phyloP scores from a whole-genome alignment of 2,797 vertebrate genomes.

The Acipenser transmontanus region DNA sequence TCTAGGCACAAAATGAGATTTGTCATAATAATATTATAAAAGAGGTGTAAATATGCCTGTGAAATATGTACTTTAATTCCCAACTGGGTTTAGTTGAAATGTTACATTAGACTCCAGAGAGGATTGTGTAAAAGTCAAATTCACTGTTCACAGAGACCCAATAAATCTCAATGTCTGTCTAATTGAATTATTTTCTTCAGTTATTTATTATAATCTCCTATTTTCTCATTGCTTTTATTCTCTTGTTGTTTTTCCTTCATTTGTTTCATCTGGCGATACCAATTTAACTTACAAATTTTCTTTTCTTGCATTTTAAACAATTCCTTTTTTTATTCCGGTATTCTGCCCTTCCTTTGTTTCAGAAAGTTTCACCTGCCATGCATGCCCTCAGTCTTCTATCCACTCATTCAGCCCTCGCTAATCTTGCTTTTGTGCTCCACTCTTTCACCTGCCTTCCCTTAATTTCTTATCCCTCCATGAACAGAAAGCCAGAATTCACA shows the following conservation, averaged over 20 bases:
- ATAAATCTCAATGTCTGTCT: conserved; percentile 1
- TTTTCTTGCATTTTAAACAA: not conserved
- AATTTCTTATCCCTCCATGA: too few species aligned
- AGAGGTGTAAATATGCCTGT: too few species aligned
- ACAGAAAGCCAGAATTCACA: too few species aligned
- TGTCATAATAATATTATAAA: too few species aligned
- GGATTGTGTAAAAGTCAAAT: too few species aligned
- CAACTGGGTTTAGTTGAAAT: too few species aligned
- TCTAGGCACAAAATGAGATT: too few species aligned
- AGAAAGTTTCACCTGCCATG: not conserved
- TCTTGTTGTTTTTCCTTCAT: not conserved
- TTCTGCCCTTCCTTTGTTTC: not conserved
- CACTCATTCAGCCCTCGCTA: not conserved
- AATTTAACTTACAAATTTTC: not conserved
- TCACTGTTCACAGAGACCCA: not conserved
- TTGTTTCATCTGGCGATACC: not conserved
- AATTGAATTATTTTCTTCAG: not conserved
- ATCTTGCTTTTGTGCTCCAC: not conserved
- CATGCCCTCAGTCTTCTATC: not conserved
- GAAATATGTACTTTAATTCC: too few species aligned
- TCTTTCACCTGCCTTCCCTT: not conserved
- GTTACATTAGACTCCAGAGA: too few species aligned
- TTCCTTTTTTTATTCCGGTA: not conserved
- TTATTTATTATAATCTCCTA: not conserved
- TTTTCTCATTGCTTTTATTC: not conserved